These are phyloP conservation scores for Aphodius sticticus DNA, from an alignment of 2,888 invertebrate species.

Conservation along the genomic window DNA sequence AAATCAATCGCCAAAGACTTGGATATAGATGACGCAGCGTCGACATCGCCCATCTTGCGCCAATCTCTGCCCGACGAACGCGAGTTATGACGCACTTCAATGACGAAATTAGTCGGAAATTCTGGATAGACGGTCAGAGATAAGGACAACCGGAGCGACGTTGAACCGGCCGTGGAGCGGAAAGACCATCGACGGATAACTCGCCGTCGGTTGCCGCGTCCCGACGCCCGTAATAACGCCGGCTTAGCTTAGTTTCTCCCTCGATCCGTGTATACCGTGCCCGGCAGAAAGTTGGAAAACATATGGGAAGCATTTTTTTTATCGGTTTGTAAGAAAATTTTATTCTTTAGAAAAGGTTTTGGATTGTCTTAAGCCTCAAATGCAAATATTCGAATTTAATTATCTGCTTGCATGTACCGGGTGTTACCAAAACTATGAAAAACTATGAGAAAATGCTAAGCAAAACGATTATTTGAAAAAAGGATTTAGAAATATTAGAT, in stretches of 20 bases:
- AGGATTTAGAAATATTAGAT: too few species aligned
- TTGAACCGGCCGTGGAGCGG: not conserved
- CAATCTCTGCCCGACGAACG: constrained; percentile 23
- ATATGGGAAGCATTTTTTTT: too few species aligned
- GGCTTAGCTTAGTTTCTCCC: not conserved
- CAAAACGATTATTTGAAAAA: too few species aligned
- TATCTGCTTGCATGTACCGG: too few species aligned
- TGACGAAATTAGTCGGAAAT: constrained; percentile 57
- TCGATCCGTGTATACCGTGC: not conserved
- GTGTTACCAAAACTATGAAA: too few species aligned
- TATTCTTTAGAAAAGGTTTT: too few species aligned
- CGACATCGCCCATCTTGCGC: not conserved
- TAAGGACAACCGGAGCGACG: not conserved
- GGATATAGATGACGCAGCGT: constrained; percentile 4
- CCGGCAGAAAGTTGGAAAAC: too few species aligned
- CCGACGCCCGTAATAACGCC: not conserved
- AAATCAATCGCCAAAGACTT: not conserved
- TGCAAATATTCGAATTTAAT: too few species aligned
- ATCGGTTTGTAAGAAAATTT: too few species aligned
- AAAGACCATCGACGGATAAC: not conserved
- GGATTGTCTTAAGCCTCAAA: too few species aligned
- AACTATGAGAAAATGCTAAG: too few species aligned
- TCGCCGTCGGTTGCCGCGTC: not conserved
- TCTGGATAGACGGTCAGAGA: constrained; percentile 46
- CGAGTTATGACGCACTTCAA: constrained; percentile 55